Percentiles rank a stretch among this genome's conserved stretches.
Conservation (phyloP, 35 echinoderm and acorn worm genomes). For the Ophioderma brevispina region DNA sequence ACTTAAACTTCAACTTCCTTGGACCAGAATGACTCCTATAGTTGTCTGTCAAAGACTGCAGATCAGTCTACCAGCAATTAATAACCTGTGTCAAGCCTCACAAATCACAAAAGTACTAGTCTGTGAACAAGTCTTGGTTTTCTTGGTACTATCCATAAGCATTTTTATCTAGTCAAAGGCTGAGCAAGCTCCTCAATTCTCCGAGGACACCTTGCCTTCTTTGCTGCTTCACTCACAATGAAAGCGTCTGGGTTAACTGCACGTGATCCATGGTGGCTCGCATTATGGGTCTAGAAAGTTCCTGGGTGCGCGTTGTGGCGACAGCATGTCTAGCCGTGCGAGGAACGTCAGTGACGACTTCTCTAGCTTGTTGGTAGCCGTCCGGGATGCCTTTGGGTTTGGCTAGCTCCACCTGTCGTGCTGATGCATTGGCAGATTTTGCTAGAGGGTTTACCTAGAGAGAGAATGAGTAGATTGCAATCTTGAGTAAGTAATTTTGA, state of each 20-base stretch:
- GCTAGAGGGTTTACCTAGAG: slow-evolving; percentile 59
- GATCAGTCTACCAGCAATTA: too few species aligned
- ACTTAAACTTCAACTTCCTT: too few species aligned
- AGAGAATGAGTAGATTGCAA: not conserved
- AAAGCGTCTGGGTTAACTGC: slow-evolving; percentile 99
- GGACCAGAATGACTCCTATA: too few species aligned
- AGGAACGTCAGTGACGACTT: slow-evolving; percentile 62
- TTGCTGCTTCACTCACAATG: slow-evolving; percentile 94
- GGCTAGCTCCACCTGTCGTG: slow-evolving; percentile 88
- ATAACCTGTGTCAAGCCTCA: too few species aligned
- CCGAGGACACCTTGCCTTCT: slow-evolving; percentile 82
- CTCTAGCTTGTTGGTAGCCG: slow-evolving; percentile 70
- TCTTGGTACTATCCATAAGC: too few species aligned
- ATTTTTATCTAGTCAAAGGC: slow-evolving; percentile 49
- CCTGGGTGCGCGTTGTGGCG: slow-evolving; percentile 81
- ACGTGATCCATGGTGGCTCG: slow-evolving; percentile 98
- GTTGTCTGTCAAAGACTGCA: too few species aligned
- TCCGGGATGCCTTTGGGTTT: slow-evolving; percentile 90
- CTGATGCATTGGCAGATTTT: slow-evolving; percentile 52
- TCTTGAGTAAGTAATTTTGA: too few species aligned
- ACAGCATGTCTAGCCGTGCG: slow-evolving; percentile 55
- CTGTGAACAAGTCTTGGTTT: too few species aligned
- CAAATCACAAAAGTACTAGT: too few species aligned
- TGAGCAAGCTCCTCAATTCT: slow-evolving; percentile 86
- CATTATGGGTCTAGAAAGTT: slow-evolving; percentile 87